Percentiles rank a stretch among this genome's conserved stretches.
phyloP scores from a whole-genome alignment of 1,140 invertebrate species.

The Periplaneta americana region DNA sequence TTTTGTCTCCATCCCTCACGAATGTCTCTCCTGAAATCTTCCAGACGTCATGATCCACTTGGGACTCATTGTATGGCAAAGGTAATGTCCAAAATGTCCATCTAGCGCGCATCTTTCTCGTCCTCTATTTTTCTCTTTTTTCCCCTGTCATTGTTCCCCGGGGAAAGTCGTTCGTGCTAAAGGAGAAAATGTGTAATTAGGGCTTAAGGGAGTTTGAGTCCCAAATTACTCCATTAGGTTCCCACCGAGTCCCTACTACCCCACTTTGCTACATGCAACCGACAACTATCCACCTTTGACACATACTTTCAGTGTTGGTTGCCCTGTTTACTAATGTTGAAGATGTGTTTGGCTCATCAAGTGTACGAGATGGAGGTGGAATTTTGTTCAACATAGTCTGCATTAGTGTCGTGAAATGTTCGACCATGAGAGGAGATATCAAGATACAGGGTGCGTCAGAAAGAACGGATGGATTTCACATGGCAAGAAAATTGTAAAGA shows the following conservation, averaged over 20 bases:
- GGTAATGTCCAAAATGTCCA: slow-evolving; percentile 9
- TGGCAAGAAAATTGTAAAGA: too few species aligned
- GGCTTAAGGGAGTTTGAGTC: background rate
- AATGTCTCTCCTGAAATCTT: too few species aligned
- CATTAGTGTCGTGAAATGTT: too few species aligned
- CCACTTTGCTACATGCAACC: background rate
- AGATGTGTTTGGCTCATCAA: too few species aligned
- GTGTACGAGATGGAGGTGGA: too few species aligned
- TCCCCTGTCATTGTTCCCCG: background rate
- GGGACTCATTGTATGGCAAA: slow-evolving; percentile 7
- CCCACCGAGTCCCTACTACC: background rate
- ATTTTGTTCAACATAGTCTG: too few species aligned
- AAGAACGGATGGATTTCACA: too few species aligned
- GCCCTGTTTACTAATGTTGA: too few species aligned
- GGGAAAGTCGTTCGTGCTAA: background rate
- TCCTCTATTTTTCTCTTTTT: background rate
- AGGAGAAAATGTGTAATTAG: slow-evolving; percentile 13
- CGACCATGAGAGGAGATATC: too few species aligned
- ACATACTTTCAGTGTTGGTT: too few species aligned
- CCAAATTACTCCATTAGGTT: slow-evolving; percentile 10
- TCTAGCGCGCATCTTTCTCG: background rate
- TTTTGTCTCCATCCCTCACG: background rate
- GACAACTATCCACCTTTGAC: background rate
- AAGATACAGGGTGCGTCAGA: too few species aligned
- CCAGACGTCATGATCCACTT: background rate